Evolutionary conservation across 2,797 vertebrate genomes (phyloP), one percentile per base, ranked within the genome.

Genomic region (Trachurus trachurus): DNA sequence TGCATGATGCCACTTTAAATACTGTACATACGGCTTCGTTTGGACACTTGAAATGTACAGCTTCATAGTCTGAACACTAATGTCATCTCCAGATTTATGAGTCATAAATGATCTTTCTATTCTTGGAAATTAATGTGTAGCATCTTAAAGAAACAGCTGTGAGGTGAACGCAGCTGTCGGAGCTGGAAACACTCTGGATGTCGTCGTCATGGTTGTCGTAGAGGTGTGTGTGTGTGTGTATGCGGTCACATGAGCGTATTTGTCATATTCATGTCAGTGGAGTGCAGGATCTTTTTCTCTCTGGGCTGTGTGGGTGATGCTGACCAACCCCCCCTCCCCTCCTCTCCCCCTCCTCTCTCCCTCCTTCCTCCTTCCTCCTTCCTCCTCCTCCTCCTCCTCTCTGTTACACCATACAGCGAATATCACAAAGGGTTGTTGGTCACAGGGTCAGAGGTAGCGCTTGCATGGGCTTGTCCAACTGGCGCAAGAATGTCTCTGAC

Each of bases 401-500:
- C 75, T 68, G 44, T 85, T 82, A 67, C 78, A 79, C 74, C 58
- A 81, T 58, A 75, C 80, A 84, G 74, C 40, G 64, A 88, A 81
- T 77, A 70, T 87, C 85, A 88, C 88, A 71, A 74, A 82, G 73
- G 83, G 70, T 84, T 85, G 82, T 82, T 86, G 82, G 84, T 85
- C 79, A 84, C 83, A 77, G 83, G 87, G 81, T 90, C 88, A 86
- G 74, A 84, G 81, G 87, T 80, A 73, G 88, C 13, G 52, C 71
- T 78, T 76, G 75, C 83, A 76, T 80, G 84, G 67, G 75, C 54
- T 62, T 61, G 42, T 79, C 29, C 19, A 15, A 67, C 66, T 60
- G 82, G 71, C 79, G 66, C 58, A 58, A 77, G 82, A 83, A 88
- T 86, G 73, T 77, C 69, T 77, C 59, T 59, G 74, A 74, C 74